A percentile compares a stretch with the other conserved stretches of the same genome.
phyloP scores from a whole-genome alignment of 2,113 vertebrate species.

The Chamaea fasciata region DNA sequence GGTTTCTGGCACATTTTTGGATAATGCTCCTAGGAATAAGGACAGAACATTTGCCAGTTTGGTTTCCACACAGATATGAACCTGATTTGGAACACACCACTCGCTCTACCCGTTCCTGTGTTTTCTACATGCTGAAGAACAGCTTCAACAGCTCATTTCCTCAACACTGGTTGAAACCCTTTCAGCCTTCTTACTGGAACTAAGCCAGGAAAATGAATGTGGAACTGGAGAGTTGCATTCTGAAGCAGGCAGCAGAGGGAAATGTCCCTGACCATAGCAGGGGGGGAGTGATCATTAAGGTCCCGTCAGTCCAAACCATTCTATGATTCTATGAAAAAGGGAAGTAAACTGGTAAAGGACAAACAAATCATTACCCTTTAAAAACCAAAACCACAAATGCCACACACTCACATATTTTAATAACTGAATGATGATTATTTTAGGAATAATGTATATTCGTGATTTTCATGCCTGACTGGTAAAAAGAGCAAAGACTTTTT shows the following conservation, averaged over 20 bases:
- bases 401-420: background rate
- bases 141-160: background rate
- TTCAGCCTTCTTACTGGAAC: background rate
- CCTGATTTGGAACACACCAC: background rate
- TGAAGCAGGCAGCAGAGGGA: background rate
- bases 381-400: accelerated
- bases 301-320: background rate
- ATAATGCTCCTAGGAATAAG: background rate
- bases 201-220: background rate
- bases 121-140: background rate
- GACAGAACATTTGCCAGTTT: background rate
- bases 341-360: background rate
- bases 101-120: background rate
- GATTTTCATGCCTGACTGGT: background rate
- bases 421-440: background rate
- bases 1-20: background rate
- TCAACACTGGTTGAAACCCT: background rate
- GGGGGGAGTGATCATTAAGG: accelerated
- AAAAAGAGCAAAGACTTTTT: background rate
- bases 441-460: background rate
- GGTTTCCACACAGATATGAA: background rate
- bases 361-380: background rate
- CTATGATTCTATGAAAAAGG: background rate
- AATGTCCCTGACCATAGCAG: background rate
- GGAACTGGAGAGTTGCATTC: background rate